phyloP scores from a whole-genome alignment of 2,888 invertebrate genomes.

The Drepana falcataria region DNA sequence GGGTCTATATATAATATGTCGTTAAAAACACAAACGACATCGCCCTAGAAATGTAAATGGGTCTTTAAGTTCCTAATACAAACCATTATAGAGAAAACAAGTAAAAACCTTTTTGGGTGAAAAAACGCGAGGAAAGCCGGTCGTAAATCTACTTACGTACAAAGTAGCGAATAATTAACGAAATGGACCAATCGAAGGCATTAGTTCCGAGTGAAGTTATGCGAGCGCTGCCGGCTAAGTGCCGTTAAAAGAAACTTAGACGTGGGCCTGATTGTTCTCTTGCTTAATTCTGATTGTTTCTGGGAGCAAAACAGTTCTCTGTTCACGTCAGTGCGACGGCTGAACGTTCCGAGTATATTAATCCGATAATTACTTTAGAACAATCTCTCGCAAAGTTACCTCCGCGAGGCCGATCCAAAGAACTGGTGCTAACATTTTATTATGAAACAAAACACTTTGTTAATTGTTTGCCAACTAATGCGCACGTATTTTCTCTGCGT shows the following conservation, averaged over 20 bases:
- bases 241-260: conserved; percentile 78
- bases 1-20: conserved; percentile 19
- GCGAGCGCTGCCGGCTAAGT: conserved; percentile 64
- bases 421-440: conserved; percentile 58
- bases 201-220: conserved; percentile 72
- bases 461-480: conserved; percentile 52
- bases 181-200: conserved; percentile 76
- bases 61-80: conserved; percentile 54
- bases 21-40: conserved; percentile 33
- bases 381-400: conserved; percentile 67
- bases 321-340: conserved; percentile 58
- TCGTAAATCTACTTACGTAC: conserved; percentile 77
- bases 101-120: conserved; percentile 37
- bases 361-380: conserved; percentile 76
- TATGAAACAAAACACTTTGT: conserved; percentile 54
- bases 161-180: conserved; percentile 79
- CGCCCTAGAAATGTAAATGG: conserved; percentile 53
- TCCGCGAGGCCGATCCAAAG: conserved; percentile 41
- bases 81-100: conserved; percentile 54
- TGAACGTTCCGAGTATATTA: conserved; percentile 66
- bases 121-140: conserved; percentile 57
- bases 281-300: conserved; percentile 75
- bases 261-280: conserved; percentile 70
- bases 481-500: conserved; percentile 22
- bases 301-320: conserved; percentile 61